phyloP scores from a whole-genome alignment of 2,888 invertebrate genomes.

The Barypeithes pellucidus region DNA sequence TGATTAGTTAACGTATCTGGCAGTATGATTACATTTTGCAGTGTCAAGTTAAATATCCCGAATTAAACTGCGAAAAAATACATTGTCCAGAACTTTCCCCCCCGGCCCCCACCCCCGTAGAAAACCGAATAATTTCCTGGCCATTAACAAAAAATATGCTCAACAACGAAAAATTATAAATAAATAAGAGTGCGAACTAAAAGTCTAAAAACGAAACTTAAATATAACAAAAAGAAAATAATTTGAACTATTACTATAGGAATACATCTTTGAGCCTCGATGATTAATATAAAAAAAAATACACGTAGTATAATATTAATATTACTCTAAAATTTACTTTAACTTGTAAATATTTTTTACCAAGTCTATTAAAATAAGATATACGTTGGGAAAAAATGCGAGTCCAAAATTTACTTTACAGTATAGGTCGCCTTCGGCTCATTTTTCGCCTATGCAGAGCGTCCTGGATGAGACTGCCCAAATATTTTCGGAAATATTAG shows the following conservation, averaged over 20 bases:
- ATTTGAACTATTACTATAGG: slow-evolving; percentile 56
- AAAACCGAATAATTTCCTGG: not conserved
- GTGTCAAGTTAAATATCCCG: too few relatives aligned
- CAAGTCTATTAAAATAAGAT: not conserved
- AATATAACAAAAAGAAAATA: slow-evolving; percentile 44
- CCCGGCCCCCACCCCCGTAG: too few relatives aligned
- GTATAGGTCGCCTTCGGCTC: too few relatives aligned
- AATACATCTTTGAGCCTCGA: slow-evolving; percentile 58
- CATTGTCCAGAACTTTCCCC: too few relatives aligned
- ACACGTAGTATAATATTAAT: slow-evolving; percentile 25
- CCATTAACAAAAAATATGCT: slow-evolving; percentile 53
- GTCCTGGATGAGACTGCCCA: too few relatives aligned
- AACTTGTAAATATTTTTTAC: slow-evolving; percentile 6
- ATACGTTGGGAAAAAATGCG: too few relatives aligned
- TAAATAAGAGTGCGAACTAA: slow-evolving; percentile 42
- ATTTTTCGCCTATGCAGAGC: too few relatives aligned
- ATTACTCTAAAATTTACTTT: slow-evolving; percentile 21
- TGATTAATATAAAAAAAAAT: slow-evolving; percentile 43
- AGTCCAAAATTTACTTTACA: too few relatives aligned
- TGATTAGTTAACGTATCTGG: too few relatives aligned
- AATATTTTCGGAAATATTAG: too few relatives aligned
- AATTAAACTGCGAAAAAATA: too few relatives aligned
- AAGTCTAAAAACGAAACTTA: slow-evolving; percentile 48
- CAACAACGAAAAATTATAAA: slow-evolving; percentile 44
- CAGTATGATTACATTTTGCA: too few relatives aligned